phyloP scores from a whole-genome alignment of 2,113 vertebrate species.

The Hydropotes inermis region DNA sequence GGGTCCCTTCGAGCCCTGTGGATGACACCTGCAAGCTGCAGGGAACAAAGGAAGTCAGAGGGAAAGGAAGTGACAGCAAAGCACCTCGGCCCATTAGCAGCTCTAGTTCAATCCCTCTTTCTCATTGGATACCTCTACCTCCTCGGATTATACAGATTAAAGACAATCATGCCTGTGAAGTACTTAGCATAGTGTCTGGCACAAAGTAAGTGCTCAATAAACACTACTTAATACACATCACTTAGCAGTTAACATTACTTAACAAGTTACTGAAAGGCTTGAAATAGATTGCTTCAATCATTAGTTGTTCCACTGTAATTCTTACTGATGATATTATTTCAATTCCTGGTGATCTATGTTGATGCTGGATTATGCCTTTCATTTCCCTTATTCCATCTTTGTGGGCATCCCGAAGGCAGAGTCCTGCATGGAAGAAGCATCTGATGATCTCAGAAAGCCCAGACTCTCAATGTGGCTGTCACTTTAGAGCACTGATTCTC shows the following conservation, averaged over 20 bases:
- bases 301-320: neutral
- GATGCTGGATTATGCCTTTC: neutral
- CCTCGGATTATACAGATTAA: neutral
- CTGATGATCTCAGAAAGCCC: neutral
- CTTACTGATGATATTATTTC: neutral
- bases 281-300: neutral
- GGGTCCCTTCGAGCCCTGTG: conserved; percentile 76
- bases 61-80: neutral
- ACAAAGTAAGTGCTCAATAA: neutral
- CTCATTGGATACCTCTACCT: neutral
- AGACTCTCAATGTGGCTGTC: neutral
- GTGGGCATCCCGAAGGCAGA: neutral
- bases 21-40: conserved; percentile 88
- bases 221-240: neutral
- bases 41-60: conserved; percentile 20
- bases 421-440: neutral
- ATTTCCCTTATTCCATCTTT: neutral
- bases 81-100: neutral
- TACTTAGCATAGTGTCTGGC: neutral
- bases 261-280: neutral
- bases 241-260: neutral
- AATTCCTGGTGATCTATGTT: neutral
- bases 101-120: neutral
- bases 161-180: neutral
- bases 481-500: neutral